Conservation (phyloP, 2,797 vertebrate species). For the Pristis pectinata region DNA sequence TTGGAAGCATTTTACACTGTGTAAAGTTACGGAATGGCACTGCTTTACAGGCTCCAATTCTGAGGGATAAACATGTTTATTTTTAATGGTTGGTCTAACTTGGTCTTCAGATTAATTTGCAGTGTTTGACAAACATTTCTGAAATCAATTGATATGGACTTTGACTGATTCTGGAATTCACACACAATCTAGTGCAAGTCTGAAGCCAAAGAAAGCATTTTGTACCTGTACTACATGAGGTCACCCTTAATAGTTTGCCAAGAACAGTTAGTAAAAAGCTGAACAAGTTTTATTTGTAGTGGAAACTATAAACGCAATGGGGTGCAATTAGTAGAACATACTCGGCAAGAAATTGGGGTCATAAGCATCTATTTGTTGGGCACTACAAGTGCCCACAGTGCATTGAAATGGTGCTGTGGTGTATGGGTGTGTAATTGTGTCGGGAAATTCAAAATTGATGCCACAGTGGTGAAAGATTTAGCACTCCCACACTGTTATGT, state of each 20-base stretch:
- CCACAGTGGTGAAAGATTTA: no score
- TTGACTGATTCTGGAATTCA: background rate
- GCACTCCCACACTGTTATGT: no score
- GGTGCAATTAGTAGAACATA: slow-evolving; percentile 27
- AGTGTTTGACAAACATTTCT: slow-evolving; percentile 9
- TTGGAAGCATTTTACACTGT: slow-evolving; percentile 25
- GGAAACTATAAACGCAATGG: slow-evolving; percentile 14
- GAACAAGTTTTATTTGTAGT: slow-evolving; percentile 22
- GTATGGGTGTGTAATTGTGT: no score
- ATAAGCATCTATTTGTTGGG: no score
- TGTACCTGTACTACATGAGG: slow-evolving; percentile 8
- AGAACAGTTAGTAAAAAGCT: slow-evolving; percentile 18
- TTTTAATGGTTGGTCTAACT: background rate
- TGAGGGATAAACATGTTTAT: background rate
- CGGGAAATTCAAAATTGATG: no score
- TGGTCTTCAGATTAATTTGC: background rate
- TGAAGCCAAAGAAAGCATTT: slow-evolving; percentile 6
- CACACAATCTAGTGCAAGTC: background rate
- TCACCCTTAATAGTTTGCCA: slow-evolving; percentile 2
- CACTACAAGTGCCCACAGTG: no score
- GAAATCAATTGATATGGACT: background rate
- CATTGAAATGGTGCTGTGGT: no score
- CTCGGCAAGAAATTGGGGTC: no score
- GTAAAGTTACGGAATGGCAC: background rate
- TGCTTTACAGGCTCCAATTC: background rate